These are phyloP conservation scores for Cyclophora punctaria DNA, from an alignment of 2,888 invertebrate genomes.

Conservation along the genomic window DNA sequence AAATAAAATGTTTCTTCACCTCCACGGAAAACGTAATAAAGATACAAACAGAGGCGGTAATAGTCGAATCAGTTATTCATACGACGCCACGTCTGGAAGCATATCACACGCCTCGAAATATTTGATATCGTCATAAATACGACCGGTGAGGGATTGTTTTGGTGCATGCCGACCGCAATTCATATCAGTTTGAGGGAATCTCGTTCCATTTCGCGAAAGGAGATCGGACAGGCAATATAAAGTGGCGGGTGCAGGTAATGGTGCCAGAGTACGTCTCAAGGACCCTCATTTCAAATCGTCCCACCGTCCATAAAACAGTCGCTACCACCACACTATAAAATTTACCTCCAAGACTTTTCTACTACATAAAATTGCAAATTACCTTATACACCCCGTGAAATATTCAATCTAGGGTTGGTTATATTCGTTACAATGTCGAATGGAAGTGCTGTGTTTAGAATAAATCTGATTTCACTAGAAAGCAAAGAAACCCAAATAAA, in stretches of 20 bases:
- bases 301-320: constrained; percentile 55
- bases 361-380: constrained; percentile 28
- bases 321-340: constrained; percentile 55
- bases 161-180: constrained; percentile 19
- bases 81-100: constrained; percentile 29
- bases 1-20: constrained; percentile 25
- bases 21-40: constrained; percentile 30
- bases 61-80: constrained; percentile 58
- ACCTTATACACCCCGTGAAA: constrained; percentile 2
- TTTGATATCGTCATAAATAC: constrained; percentile 42
- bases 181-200: constrained; percentile 23
- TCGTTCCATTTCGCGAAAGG: constrained; percentile 27
- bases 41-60: constrained; percentile 39
- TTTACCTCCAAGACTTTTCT: constrained; percentile 40
- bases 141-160: constrained; percentile 25
- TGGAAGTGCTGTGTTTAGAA: constrained; percentile 19
- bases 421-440: constrained; percentile 13
- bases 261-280: constrained; percentile 42
- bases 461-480: constrained; percentile 24
- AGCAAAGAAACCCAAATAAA: constrained; percentile 26
- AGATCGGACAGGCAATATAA: constrained; percentile 33
- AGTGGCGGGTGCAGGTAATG: constrained; percentile 36
- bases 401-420: too few relatives aligned
- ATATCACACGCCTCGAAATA: constrained; percentile 40
- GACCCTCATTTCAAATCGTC: constrained; percentile 42